Conservation (phyloP, 2,113 vertebrate species). For the Chamaetylas fuelleborni region DNA sequence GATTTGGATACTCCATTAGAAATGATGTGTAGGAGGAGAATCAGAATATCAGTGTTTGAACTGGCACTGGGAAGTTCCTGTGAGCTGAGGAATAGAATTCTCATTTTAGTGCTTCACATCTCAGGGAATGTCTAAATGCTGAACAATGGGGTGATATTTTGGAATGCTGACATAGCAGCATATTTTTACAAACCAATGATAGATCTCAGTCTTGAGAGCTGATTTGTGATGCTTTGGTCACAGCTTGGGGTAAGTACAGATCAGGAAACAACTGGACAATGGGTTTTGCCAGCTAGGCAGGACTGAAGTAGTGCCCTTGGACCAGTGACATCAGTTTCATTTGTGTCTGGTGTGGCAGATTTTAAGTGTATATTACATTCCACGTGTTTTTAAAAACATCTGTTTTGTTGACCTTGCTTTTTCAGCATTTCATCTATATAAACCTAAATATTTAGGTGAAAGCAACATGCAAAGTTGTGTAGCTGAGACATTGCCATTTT, state of each 20-base stretch:
- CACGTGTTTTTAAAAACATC: background rate
- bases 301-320: background rate
- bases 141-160: background rate
- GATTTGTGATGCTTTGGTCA: background rate
- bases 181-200: background rate
- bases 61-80: background rate
- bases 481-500: background rate
- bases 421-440: background rate
- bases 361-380: background rate
- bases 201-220: background rate
- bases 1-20: background rate
- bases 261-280: background rate
- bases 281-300: background rate
- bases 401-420: conserved; percentile 5
- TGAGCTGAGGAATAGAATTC: background rate
- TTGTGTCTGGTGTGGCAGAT: background rate
- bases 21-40: background rate
- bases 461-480: background rate
- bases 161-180: background rate
- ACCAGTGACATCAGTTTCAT: background rate
- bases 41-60: background rate
- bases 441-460: conserved; percentile 31
- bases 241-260: background rate
- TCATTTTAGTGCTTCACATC: background rate
- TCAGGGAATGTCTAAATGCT: background rate